Evolutionary conservation across 2,888 invertebrate genomes (phyloP), one percentile per base, ranked within the genome.

Genomic region (Dryocosmus kuriphilus): DNA sequence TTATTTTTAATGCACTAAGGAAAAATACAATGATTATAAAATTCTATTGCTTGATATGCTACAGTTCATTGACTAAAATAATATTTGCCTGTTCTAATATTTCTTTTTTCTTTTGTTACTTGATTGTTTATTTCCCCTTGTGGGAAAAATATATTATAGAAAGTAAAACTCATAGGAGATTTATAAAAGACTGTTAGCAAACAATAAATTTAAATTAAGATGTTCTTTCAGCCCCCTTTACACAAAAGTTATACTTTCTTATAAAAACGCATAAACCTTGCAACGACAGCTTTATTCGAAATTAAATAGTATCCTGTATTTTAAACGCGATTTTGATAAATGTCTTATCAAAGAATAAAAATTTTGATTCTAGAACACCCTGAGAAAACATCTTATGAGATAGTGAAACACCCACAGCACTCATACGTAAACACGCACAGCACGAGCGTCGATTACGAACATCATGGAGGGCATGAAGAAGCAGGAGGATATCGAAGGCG

Each of bases 391-490:
- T 96, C 96, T 7, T 95, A 96, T 84, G 97, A 97, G 92, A 96
- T 97, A 84, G 95, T 97, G 76, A 97, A 97, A 90, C 95, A 96
- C 91, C 97, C 97, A n/a, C 95, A 96, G 88, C 94, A 96, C 76
- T 95, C 95, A 74, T 95, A 96, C 89, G 94, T 94, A 85, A 96
- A 96, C 88, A 94, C 95, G 7, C 96, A 96, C 88, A 95, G 96
- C 2, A 93, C 95, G 7, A 93, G 94, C 74, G 94, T 95, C 86
- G 92, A 92, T 81, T 95, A 94, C 84, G 95, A 95, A 73, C 94
- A 94, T 84, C 84, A 83, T 46, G 78, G 79, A 62, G 94, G 94
- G 81, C 92, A 84, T 30, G 82, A 85, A 76, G 85, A 84, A 46
- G 85, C 84, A 41, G 83, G 85, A 78, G 86, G 93, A 93, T 62